Conservation (phyloP, 2,113 vertebrate species). For the Campylomormyrus tamandua region DNA sequence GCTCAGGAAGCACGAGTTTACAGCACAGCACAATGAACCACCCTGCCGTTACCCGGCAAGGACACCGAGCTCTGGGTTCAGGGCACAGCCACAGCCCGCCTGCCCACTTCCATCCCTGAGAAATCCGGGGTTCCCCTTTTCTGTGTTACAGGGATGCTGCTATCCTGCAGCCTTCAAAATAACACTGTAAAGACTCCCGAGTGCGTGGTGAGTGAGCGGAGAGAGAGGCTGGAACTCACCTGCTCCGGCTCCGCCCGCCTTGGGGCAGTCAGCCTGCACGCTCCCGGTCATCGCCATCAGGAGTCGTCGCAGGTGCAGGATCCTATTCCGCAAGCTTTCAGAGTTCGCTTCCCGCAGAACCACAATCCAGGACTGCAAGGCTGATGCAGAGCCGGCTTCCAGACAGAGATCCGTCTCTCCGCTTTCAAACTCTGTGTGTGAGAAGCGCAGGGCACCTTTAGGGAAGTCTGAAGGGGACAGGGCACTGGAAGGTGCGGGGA, state of each 20-base stretch:
- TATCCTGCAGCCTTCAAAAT: neutral
- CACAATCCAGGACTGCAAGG: slow-evolving; percentile 34
- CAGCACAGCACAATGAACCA: neutral
- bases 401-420: slow-evolving; percentile 37
- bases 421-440: slow-evolving; percentile 51
- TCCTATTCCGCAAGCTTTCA: slow-evolving; percentile 37
- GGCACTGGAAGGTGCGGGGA: neutral
- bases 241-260: neutral
- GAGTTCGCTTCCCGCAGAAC: slow-evolving; percentile 32
- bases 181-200: neutral
- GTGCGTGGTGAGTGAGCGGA: too few relatives aligned
- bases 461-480: slow-evolving; percentile 30
- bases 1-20: neutral
- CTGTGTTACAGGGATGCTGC: neutral
- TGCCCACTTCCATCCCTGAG: neutral
- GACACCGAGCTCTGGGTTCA: neutral
- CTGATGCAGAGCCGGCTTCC: slow-evolving; percentile 47
- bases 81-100: neutral
- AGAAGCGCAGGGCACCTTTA: slow-evolving; percentile 41
- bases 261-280: slow-evolving; percentile 43
- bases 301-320: slow-evolving; percentile 31
- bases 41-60: neutral
- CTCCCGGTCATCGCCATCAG: slow-evolving; percentile 73
- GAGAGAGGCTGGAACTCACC: slow-evolving; percentile 4
- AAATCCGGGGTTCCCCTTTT: neutral